Percentiles rank a stretch among this genome's conserved stretches.
phyloP scores from a whole-genome alignment of 2,113 vertebrate genomes.

The Cyprinodon brontotheroides region DNA sequence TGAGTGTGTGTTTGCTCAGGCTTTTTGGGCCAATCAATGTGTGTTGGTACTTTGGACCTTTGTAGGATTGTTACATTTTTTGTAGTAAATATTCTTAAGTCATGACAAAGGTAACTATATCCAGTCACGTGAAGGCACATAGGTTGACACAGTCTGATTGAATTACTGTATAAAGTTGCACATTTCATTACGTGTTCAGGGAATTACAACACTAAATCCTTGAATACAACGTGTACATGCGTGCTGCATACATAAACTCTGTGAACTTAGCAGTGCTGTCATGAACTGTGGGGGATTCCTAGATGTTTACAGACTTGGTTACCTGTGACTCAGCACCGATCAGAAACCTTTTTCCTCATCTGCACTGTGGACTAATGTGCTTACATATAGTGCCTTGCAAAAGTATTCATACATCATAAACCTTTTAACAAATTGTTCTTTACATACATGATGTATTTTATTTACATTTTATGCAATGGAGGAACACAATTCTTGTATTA shows the following conservation, averaged over 20 bases:
- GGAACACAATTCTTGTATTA: no score
- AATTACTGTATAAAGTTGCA: constrained; percentile 34
- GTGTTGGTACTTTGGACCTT: constrained; percentile 32
- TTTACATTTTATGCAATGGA: no score
- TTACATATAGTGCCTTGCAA: neutral
- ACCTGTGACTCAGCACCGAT: constrained; percentile 28
- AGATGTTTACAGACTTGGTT: constrained; percentile 38
- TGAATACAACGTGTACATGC: constrained; percentile 31
- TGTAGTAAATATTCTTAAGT: constrained; percentile 13
- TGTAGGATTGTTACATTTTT: constrained; percentile 12
- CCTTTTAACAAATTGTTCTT: no score
- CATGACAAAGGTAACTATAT: constrained; percentile 21
- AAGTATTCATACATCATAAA: neutral
- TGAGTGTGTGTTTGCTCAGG: constrained; percentile 2
- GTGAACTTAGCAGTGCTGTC: constrained; percentile 50
- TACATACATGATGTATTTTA: no score
- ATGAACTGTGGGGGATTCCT: constrained; percentile 30
- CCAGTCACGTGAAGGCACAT: constrained; percentile 29
- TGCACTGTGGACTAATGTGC: constrained; percentile 11
- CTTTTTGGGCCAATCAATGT: constrained; percentile 16
- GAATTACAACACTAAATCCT: constrained; percentile 14
- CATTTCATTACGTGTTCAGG: constrained; percentile 29
- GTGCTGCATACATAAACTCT: constrained; percentile 33
- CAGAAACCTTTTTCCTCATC: constrained; percentile 13
- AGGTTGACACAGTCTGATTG: constrained; percentile 12